phyloP scores from a whole-genome alignment of 2,113 vertebrate species.

The Empidonax traillii region DNA sequence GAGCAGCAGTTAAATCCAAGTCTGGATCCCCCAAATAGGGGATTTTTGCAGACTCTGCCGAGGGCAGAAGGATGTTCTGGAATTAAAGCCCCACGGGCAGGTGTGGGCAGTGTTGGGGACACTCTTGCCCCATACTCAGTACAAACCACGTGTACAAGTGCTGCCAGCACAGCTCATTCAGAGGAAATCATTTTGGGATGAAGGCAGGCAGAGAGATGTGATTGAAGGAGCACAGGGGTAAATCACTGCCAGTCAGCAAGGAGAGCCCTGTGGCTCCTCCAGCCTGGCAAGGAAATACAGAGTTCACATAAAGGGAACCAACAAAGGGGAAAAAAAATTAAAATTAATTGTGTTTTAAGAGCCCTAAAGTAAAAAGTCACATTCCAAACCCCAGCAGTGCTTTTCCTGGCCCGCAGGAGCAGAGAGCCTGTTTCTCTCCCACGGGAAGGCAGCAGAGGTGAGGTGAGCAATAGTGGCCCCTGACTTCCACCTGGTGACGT shows the following conservation, averaged over 20 bases:
- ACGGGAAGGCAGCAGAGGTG: neutral
- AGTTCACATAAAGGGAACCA: neutral
- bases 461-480: fast-evolving
- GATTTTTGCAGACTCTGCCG: neutral
- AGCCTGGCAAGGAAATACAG: neutral
- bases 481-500: slow-evolving; percentile 2
- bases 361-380: neutral
- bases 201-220: neutral
- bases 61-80: neutral
- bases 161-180: neutral
- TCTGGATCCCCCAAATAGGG: neutral
- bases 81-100: neutral
- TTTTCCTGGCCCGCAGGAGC: neutral
- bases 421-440: neutral
- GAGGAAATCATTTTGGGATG: neutral
- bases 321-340: too few species aligned
- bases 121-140: neutral
- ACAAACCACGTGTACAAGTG: fast-evolving
- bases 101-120: fast-evolving
- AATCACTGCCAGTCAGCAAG: neutral
- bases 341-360: neutral
- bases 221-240: neutral
- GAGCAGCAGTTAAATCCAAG: neutral
- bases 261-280: neutral
- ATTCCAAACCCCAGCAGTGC: neutral